A percentile compares a stretch with the other conserved stretches of the same genome.
phyloP scores from a whole-genome alignment of 1,140 invertebrate species.

The Megalopta genalis region DNA sequence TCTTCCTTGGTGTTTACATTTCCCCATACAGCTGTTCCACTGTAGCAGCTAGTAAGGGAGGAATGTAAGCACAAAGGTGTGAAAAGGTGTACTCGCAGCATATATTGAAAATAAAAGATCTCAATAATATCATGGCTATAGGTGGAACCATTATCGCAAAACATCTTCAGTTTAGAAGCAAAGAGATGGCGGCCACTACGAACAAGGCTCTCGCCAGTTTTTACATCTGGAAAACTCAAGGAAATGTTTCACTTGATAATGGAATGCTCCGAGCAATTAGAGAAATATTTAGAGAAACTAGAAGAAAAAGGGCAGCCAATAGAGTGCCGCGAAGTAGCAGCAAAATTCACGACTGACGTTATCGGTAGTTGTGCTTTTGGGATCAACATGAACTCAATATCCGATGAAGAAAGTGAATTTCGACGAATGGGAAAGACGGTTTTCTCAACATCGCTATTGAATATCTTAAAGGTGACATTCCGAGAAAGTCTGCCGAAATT shows the following conservation, averaged over 20 bases:
- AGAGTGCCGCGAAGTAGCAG: conserved; percentile 78
- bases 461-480: conserved; percentile 60
- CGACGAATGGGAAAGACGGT: conserved; percentile 69
- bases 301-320: conserved; percentile 61
- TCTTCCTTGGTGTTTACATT: too few relatives aligned
- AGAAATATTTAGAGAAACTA: conserved; percentile 69
- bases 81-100: too few relatives aligned
- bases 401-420: conserved; percentile 78
- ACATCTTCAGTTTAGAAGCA: conserved; percentile 71
- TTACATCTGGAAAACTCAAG: conserved; percentile 56
- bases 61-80: too few relatives aligned
- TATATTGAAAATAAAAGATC: not conserved
- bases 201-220: conserved; percentile 74
- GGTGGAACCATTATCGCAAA: conserved; percentile 63
- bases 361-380: conserved; percentile 73
- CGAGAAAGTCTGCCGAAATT: conserved; percentile 61
- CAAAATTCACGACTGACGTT: conserved; percentile 79
- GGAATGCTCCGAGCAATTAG: conserved; percentile 68
- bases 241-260: conserved; percentile 71
- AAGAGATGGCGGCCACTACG: conserved; percentile 80
- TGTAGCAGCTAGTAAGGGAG: too few relatives aligned
- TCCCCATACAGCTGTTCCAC: too few relatives aligned
- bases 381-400: conserved; percentile 78
- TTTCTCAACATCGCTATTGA: conserved; percentile 74
- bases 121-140: not conserved